Evolutionary conservation across 2,113 vertebrate species (phyloP).

Genomic region (Macaca mulatta): DNA sequence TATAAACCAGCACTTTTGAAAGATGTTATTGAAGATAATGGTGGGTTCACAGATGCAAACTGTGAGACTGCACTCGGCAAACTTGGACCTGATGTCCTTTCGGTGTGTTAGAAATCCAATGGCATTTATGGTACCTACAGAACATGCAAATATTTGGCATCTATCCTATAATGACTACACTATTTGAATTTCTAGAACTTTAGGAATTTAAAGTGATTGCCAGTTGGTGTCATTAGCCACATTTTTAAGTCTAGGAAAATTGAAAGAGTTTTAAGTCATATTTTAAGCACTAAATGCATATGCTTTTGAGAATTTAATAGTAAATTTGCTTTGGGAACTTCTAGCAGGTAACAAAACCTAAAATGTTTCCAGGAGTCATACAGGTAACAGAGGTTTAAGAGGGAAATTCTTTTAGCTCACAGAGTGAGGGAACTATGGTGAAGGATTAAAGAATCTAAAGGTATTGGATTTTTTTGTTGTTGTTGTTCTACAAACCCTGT

Average conservation of each 20-base stretch:
- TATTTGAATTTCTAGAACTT: background rate
- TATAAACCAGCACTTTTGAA: background rate
- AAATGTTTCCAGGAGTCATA: background rate
- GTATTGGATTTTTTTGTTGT: background rate
- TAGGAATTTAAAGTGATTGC: background rate
- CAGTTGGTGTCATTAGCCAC: background rate
- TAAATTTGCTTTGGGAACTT: background rate
- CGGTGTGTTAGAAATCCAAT: background rate
- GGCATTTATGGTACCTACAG: background rate
- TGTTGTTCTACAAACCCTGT: background rate
- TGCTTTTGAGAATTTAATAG: slow-evolving; percentile 5
- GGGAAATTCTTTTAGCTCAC: background rate
- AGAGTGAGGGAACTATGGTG: background rate
- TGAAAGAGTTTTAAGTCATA: background rate
- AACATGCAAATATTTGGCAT: background rate
- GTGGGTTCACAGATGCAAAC: background rate
- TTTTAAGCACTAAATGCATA: background rate
- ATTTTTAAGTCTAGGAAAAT: slow-evolving; percentile 23
- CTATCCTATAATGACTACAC: background rate
- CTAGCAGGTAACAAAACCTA: background rate
- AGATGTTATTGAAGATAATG: background rate
- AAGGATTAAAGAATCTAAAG: background rate
- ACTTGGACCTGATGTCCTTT: background rate
- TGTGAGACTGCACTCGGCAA: background rate
- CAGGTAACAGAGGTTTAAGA: background rate